phyloP scores from a whole-genome alignment of 2,797 vertebrate species.

The Taeniopygia guttata region DNA sequence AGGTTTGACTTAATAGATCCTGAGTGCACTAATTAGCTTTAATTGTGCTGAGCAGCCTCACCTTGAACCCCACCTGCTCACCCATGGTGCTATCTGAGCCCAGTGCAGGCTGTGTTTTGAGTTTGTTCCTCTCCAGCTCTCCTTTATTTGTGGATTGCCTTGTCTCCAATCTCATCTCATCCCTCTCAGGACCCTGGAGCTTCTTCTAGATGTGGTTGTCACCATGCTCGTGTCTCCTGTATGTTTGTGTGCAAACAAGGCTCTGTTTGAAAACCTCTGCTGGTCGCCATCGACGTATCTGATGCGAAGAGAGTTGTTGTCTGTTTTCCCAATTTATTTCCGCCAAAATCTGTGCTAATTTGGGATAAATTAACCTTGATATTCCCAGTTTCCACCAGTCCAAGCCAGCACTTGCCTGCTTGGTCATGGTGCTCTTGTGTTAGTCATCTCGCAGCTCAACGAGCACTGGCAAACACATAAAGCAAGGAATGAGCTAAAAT shows the following conservation, averaged over 20 bases:
- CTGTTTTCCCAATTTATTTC: not conserved
- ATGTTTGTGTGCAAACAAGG: not conserved
- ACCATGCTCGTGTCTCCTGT: fast-evolving
- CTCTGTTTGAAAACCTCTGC: not conserved
- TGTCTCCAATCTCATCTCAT: not conserved
- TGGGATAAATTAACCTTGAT: not conserved
- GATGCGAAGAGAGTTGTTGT: not conserved
- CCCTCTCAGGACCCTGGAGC: not conserved
- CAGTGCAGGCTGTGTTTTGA: fast-evolving
- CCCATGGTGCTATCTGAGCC: not conserved
- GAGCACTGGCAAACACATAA: not conserved
- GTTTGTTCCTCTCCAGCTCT: fast-evolving
- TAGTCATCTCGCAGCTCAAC: not conserved
- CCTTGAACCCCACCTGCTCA: not conserved
- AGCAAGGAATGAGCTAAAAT: slow-evolving; percentile 8
- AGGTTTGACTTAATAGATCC: not conserved
- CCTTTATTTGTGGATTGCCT: fast-evolving
- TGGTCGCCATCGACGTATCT: fast-evolving
- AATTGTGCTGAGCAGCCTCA: not conserved
- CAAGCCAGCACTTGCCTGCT: not conserved
- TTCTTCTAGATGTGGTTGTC: fast-evolving
- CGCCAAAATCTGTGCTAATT: not conserved
- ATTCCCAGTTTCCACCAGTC: not conserved
- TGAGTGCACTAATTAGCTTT: not conserved
- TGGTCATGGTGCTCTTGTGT: not conserved